Percentiles rank a stretch among this genome's conserved stretches.
These are phyloP conservation scores for Neodon shergylaensis DNA, from an alignment of 2,113 vertebrate species.

Conservation along the genomic window DNA sequence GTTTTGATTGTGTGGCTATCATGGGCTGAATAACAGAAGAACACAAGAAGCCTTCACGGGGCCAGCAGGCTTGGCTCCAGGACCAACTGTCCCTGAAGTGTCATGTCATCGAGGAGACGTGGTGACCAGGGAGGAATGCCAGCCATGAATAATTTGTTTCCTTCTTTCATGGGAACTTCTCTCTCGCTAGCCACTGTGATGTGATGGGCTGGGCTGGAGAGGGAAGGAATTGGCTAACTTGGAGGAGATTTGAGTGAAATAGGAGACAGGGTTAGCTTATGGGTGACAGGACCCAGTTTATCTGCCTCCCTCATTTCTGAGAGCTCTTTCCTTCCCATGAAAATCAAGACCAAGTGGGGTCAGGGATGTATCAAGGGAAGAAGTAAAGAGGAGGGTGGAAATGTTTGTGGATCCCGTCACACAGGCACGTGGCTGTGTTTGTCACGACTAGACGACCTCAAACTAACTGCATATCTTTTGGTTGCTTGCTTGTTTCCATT, in stretches of 20 bases:
- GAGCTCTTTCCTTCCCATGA: not conserved
- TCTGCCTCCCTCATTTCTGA: not conserved
- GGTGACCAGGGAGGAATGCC: not conserved
- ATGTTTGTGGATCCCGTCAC: not conserved
- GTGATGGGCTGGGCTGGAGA: not conserved
- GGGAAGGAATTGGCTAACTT: not conserved
- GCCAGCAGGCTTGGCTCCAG: not conserved
- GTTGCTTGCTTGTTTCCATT: not conserved
- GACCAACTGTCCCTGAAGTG: no score
- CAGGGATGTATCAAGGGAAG: not conserved
- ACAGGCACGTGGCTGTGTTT: not conserved
- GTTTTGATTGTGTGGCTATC: not conserved
- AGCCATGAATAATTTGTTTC: not conserved
- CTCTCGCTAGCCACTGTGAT: not conserved
- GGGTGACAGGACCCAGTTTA: not conserved
- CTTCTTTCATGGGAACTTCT: not conserved
- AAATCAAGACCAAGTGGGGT: not conserved
- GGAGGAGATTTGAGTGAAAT: not conserved
- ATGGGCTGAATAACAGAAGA: not conserved
- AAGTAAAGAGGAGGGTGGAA: not conserved
- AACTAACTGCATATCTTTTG: not conserved
- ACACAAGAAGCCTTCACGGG: not conserved
- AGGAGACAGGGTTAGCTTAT: not conserved
- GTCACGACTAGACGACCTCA: not conserved
- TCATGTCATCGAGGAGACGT: not conserved